Conservation (phyloP, 2,797 vertebrate species). For the Zenarchopterus dispar region DNA sequence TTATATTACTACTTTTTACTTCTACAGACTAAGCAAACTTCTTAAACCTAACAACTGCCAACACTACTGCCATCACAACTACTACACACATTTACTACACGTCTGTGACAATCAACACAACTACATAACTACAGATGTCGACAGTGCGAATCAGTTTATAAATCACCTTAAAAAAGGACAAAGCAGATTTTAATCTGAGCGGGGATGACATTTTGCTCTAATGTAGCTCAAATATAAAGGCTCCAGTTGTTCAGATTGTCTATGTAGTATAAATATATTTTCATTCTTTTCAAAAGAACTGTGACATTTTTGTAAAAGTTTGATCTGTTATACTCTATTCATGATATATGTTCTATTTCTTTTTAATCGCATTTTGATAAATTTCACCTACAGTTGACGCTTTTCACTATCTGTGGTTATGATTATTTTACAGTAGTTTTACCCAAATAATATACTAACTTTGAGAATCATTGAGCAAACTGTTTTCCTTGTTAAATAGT, state of each 20-base stretch:
- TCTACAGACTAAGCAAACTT: constrained; percentile 5
- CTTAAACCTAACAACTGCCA: constrained; percentile 32
- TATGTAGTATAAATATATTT: background rate
- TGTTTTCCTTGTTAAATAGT: too few species aligned
- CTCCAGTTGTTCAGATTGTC: constrained; percentile 7
- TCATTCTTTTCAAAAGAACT: background rate
- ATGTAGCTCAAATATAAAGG: constrained; percentile 17
- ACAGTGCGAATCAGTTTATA: constrained; percentile 12
- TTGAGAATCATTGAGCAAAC: too few species aligned
- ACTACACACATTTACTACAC: constrained; percentile 44
- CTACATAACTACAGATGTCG: constrained; percentile 33
- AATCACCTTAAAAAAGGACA: constrained; percentile 19
- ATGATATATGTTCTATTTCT: constrained; percentile 7
- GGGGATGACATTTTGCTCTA: constrained; percentile 29
- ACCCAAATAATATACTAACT: too few species aligned
- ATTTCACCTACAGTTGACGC: background rate
- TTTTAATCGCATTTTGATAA: background rate
- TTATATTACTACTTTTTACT: constrained; percentile 28
- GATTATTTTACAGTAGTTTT: too few species aligned
- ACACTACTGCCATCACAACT: constrained; percentile 65
- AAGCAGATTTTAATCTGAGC: constrained; percentile 37
- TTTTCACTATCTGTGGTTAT: background rate
- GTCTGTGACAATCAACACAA: constrained; percentile 27
- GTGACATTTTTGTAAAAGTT: background rate
- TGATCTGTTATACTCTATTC: constrained; percentile 3